These are phyloP conservation scores for Clostera curtula DNA, from an alignment of 2,888 invertebrate genomes.

Conservation along the genomic window DNA sequence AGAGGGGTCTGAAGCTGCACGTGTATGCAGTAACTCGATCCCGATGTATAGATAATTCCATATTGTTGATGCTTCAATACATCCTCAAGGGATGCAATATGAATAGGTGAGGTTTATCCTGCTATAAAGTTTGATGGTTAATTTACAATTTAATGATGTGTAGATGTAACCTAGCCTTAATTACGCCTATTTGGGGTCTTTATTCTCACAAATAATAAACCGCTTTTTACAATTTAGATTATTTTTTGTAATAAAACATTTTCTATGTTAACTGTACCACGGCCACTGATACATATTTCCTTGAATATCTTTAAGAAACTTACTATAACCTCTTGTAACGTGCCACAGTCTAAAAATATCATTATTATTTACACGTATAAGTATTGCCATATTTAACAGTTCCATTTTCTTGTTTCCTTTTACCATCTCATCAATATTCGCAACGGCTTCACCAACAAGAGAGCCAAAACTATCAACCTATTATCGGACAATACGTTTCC, in stretches of 20 bases:
- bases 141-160: constrained; percentile 19
- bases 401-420: no score
- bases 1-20: constrained; percentile 26
- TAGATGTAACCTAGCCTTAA: constrained; percentile 1
- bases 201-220: no score
- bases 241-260: no score
- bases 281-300: no score
- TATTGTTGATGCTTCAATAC: constrained; percentile 33
- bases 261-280: no score
- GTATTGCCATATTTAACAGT: no score
- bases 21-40: constrained; percentile 50
- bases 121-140: constrained; percentile 17
- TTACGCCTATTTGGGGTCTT: no score
- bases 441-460: not conserved
- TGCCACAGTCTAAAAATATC: no score
- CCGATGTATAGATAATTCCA: constrained; percentile 41
- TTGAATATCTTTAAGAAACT: no score
- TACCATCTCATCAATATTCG: not conserved
- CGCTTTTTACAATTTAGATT: no score
- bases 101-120: constrained; percentile 22
- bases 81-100: constrained; percentile 25
- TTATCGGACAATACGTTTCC: not conserved
- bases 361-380: no score
- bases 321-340: no score
- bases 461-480: not conserved